A percentile compares a stretch with the other conserved stretches of the same genome.
phyloP scores from a whole-genome alignment of 2,113 vertebrate genomes.

The Orientallactaga bullata region DNA sequence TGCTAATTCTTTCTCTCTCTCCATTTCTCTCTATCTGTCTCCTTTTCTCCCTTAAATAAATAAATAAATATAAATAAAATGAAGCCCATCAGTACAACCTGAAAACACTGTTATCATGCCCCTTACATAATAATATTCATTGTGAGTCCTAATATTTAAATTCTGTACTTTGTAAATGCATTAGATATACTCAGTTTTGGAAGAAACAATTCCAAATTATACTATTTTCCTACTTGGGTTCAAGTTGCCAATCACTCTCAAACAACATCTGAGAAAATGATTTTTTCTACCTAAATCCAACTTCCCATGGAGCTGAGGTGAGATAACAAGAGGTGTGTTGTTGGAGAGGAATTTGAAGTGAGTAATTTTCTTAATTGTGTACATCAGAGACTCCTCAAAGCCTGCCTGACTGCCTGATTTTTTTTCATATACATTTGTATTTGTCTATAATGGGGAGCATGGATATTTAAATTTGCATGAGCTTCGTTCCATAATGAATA shows the following conservation, averaged over 20 bases:
- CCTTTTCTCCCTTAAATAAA: no score
- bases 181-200: conserved; percentile 25
- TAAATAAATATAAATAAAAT: no score
- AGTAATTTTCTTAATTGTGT: conserved; percentile 48
- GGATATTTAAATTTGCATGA: conserved; percentile 78
- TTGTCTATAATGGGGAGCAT: conserved; percentile 47
- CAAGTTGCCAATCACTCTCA: not conserved
- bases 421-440: conserved; percentile 75
- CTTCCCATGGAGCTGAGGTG: conserved; percentile 3
- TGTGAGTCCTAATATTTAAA: not conserved
- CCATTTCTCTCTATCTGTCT: no score
- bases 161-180: not conserved
- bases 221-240: conserved; percentile 23
- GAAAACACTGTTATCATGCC: not conserved
- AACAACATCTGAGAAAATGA: conserved; percentile 19
- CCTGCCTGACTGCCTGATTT: conserved; percentile 60
- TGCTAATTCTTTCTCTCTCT: no score
- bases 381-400: conserved; percentile 55
- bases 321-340: conserved; percentile 29
- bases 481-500: conserved; percentile 77
- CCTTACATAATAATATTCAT: not conserved
- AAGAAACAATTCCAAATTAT: conserved; percentile 18
- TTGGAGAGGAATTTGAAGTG: conserved; percentile 39
- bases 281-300: conserved; percentile 41
- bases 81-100: not conserved